A percentile compares a stretch with the other conserved stretches of the same genome.
phyloP scores from a whole-genome alignment of 2,797 vertebrate species.

The Diceros bicornis region DNA sequence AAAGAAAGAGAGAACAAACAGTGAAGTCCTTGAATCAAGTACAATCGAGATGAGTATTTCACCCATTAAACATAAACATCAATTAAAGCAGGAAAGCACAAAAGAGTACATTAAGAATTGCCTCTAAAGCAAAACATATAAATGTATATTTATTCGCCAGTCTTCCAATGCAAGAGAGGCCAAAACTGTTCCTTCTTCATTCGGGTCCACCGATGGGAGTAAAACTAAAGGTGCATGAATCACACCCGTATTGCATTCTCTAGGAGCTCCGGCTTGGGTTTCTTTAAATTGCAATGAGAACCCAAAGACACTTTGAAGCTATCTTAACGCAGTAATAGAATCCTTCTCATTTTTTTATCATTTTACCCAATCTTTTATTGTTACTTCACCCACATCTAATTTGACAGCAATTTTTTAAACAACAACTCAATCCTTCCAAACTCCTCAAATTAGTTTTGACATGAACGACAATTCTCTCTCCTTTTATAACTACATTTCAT shows the following conservation, averaged over 20 bases:
- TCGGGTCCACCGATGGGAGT: not conserved
- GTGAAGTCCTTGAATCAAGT: not conserved
- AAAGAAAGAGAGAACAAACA: too few species aligned
- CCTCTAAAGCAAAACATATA: not conserved
- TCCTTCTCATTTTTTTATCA: not conserved
- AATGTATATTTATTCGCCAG: not conserved
- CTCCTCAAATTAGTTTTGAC: conserved; percentile 21
- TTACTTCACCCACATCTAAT: conserved; percentile 1
- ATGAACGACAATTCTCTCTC: conserved; percentile 5
- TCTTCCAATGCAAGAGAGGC: not conserved
- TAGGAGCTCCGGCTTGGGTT: not conserved
- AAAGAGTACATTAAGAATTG: not conserved
- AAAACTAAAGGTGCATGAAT: not conserved
- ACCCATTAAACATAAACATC: not conserved
- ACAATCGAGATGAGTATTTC: not conserved
- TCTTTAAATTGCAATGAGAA: not conserved
- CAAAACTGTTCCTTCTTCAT: not conserved
- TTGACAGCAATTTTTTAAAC: not conserved
- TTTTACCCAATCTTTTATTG: conserved; percentile 1
- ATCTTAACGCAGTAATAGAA: not conserved
- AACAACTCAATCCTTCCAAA: conserved; percentile 25
- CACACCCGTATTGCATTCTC: not conserved
- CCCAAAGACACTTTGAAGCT: not conserved
- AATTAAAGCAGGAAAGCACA: not conserved
- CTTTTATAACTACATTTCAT: not conserved